Conservation (phyloP, 2,797 vertebrate species). For the Vipera latastei region DNA sequence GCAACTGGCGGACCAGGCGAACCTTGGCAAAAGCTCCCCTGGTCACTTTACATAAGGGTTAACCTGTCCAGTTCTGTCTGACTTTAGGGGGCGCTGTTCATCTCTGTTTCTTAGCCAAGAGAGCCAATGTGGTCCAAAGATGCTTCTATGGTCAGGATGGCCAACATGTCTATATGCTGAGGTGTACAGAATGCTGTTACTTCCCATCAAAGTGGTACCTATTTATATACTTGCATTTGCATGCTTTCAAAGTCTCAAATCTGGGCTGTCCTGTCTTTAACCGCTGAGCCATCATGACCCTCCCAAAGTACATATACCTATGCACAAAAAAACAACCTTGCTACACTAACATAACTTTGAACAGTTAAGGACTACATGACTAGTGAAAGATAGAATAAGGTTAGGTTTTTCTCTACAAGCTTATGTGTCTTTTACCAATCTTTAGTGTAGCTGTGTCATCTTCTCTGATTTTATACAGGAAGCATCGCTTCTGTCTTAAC, state of each 20-base stretch:
- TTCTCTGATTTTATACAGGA: neutral
- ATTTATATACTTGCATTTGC: neutral
- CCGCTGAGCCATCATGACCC: fast-evolving
- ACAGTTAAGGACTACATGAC: neutral
- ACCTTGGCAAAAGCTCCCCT: too few species aligned
- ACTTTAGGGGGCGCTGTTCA: too few species aligned
- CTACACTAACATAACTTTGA: neutral
- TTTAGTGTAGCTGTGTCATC: neutral
- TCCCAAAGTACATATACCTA: neutral
- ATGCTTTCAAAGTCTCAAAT: neutral
- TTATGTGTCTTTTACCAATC: neutral
- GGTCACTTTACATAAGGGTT: neutral
- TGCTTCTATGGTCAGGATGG: neutral
- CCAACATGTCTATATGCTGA: neutral
- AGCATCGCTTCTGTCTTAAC: neutral
- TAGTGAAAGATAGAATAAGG: neutral
- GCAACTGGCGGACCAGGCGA: too few species aligned
- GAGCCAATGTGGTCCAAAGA: too few species aligned
- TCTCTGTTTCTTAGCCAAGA: too few species aligned
- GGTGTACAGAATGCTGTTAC: neutral
- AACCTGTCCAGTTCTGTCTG: neutral
- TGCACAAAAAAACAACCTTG: neutral
- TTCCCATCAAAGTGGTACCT: neutral
- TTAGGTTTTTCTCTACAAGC: neutral
- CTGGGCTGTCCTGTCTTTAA: neutral